Evolutionary conservation across 2,113 vertebrate genomes (phyloP), one percentile per base, ranked within the genome.

Genomic region (Verasper variegatus): DNA sequence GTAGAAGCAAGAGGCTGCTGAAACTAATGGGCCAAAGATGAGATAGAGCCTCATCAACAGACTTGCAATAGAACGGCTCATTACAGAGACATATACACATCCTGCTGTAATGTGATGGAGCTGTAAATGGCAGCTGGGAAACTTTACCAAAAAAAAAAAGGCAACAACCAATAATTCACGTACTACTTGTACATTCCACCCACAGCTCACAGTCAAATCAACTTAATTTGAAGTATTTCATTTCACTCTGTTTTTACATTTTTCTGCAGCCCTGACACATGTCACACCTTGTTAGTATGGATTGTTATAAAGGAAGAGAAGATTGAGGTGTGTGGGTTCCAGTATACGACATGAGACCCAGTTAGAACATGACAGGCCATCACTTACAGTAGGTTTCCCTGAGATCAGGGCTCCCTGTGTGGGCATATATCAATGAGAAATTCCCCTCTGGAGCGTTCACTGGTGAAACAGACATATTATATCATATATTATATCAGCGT

Each of bases 11-110:
- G 67, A 70, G 78, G 65, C 68, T 68, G 69, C 81, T 76, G 73
- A 71, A 88, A 37, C 66, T 85, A 86, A 90, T 76, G 84, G 37
- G 37, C 57, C 70, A 70, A 63, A 82, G 84, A 87, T 9, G 64
- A 86, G 73, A 76, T 63, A 54, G 24, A 84, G 70, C 4, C 59
- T 71, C 68, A 68, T 70, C 14, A 78, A 24, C 13, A 79, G 85
- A 76, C 54, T 64, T 75, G 55, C 21, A 75, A 24, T 64, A 56
- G 35, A 21, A 72, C 27, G 14, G 62, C 26, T 86, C 89, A 87
- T 86, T 84, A 72, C 61, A 63, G 42, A 71, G 15, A 72, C 54
- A n/a, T 51, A 45, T 23, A 45, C 31, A 8, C 45, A 23, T 76
- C 52, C 64, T 66, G 63, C 55, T 78, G 63, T 55, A 37, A 15